Evolutionary conservation across 2,888 invertebrate genomes (phyloP).

Genomic region (Epinotia brunnichana): DNA sequence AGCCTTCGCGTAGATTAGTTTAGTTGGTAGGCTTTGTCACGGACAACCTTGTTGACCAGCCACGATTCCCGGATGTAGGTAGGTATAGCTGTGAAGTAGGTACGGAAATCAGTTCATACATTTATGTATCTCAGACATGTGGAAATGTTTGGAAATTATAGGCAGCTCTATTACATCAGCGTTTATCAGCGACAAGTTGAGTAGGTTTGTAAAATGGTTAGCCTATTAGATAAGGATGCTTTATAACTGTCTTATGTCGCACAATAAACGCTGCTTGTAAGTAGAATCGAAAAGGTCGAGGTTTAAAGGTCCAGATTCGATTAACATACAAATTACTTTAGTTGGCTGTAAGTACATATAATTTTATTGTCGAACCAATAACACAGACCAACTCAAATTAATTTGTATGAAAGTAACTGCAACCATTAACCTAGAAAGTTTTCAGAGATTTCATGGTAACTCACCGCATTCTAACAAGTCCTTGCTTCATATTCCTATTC

Average conservation of each 20-base stretch:
- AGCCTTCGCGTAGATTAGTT: constrained; percentile 58
- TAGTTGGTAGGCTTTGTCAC: constrained; percentile 27
- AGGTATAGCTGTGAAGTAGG: constrained; percentile 43
- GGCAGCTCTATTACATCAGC: background rate
- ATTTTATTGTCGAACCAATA: background rate
- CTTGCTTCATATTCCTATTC: constrained; percentile 45
- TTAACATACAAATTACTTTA: constrained; percentile 12
- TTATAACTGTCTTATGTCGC: constrained; percentile 5
- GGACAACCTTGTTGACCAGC: constrained; percentile 33
- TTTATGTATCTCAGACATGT: constrained; percentile 13
- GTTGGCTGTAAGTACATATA: background rate
- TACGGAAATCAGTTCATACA: constrained; percentile 39
- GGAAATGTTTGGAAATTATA: constrained; percentile 6
- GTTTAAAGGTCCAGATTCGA: constrained; percentile 2
- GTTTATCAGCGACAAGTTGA: constrained; percentile 12
- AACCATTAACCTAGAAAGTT: constrained; percentile 11
- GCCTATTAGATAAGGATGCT: background rate
- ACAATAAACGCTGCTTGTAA: constrained; percentile 3
- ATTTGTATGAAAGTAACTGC: constrained; percentile 14
- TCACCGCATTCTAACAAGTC: constrained; percentile 42
- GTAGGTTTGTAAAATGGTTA: background rate
- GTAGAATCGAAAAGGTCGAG: background rate
- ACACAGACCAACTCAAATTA: background rate
- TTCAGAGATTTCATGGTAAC: constrained; percentile 18
- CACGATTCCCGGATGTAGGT: constrained; percentile 18